Base-by-base conservation (phyloP, 2,113 vertebrate species). In the Alces alces region DNA sequence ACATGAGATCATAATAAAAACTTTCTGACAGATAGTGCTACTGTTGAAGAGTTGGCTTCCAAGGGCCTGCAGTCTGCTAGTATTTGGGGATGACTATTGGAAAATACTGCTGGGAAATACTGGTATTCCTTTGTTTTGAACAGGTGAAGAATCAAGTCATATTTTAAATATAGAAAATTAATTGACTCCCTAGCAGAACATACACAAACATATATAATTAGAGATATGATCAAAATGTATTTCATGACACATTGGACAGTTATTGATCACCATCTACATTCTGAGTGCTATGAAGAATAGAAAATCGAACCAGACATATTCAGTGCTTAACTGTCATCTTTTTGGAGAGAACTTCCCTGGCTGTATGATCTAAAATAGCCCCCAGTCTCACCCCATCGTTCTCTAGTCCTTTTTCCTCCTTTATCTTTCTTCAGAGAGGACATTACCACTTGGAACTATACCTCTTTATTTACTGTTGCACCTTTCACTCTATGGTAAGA, bases 21-120 rank as follows among this genome's bases (percentile, higher is more conserved):
- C 27, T 33, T 93, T 70, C 57, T 73, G 52, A 83, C 33, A 39
- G 47, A 5, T 23, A 50, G 3, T 47, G 25, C 45, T 79, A 19
- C n/a, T 28, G 4, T 47, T 39, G 23, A 21, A 16, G 23, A 30
- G 25, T 19, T 52, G 12, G 7, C 76, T 89, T 89, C 50, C 50
- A 45, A 47, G 85, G 33, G 57, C 2, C n/a, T 93, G 85, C 50
- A 23, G 61, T 66, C 33, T 33, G 78, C 28, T 83, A 36, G 43
- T 57, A n/a, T 78, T 84, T 10, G 11, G 39, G 21, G 39, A 52
- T 83, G 90, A 66, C 11, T 83, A 8, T 13, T 47, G 36, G 54
- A 87, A 94, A 85, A 47, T 76, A 73, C n/a, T 66, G 17, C 50
- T 82, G 80, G 94, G 89, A 91, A 96, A 84, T 85, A 23, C n/a